phyloP scores from a whole-genome alignment of 2,113 vertebrate genomes.

The Macrotis lagotis region DNA sequence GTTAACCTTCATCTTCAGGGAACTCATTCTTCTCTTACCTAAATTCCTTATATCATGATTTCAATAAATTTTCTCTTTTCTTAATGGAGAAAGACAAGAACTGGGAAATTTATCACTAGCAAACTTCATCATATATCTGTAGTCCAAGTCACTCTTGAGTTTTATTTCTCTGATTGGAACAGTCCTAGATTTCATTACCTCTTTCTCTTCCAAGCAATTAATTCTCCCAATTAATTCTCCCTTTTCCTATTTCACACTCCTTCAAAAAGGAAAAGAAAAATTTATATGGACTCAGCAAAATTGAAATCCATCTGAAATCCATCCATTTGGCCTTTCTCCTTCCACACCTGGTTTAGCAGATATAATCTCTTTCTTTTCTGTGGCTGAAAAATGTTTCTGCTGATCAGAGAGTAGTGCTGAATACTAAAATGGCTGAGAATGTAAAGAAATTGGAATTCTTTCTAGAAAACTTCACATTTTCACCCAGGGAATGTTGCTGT shows the following conservation, averaged over 20 bases:
- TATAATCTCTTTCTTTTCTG: not conserved
- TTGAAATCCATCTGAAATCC: not conserved
- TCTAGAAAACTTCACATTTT: constrained; percentile 7
- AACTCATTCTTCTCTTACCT: not conserved
- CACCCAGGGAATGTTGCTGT: constrained; percentile 22
- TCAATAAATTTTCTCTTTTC: not conserved
- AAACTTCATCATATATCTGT: not conserved
- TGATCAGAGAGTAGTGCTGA: not conserved
- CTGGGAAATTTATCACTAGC: not conserved
- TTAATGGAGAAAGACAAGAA: not conserved
- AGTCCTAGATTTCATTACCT: not conserved
- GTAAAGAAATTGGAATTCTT: constrained; percentile 23
- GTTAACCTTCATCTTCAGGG: not conserved
- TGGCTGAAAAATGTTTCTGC: not conserved
- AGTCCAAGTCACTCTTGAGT: not conserved
- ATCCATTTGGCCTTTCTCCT: not conserved
- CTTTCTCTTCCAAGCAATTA: not conserved
- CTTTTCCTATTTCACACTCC: not conserved
- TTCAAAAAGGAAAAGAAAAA: not conserved
- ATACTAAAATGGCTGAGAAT: not conserved
- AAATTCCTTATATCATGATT: not conserved
- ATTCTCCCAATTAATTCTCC: not conserved
- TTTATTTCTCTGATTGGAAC: not conserved
- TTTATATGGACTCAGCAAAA: not conserved
- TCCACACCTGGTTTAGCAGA: not conserved